Evolutionary conservation across 1,140 invertebrate genomes (phyloP), one percentile per base, ranked within the genome.

Genomic region (Seison nebaliae): DNA sequence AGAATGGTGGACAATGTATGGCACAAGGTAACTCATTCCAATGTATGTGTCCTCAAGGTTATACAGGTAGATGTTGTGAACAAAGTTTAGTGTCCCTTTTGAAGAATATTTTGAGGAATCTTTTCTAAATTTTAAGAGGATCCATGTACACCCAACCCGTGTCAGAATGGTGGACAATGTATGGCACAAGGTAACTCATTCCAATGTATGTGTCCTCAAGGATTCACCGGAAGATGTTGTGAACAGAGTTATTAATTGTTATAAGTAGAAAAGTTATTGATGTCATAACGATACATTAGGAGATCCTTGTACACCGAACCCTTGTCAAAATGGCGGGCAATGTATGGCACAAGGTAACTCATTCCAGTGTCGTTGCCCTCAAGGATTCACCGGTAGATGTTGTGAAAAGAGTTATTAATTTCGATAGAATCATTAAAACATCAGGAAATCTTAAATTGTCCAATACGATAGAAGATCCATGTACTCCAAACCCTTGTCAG

Each of bases 331-430:
- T 36, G 40, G 42, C 6, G 45, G 45, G 22, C 37, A 4, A 8
- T 47, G 46, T 20, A 28, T 41, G 20, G 12, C 44, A 23, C 39
- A 44, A 0, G 67, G 78, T 46, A 77, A 71, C 16, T 28, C 12
- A 12, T 44, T 36, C 24, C 18, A 36, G 22, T 44, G 43, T 22
- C 14, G 28, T 4, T 44, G 43, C 37, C 38, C 43, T 5, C 22
- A 23, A 7, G 43, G 43, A n/a, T 42, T 30, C 19, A 41, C 24
- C 14, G 43, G 43, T 22, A 32, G 34, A 17, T 22, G 14, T 14
- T 44, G 43, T 36, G 28, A 40, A 23, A 19, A 26, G 7, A 28
- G 38, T 39, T 32, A 39, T 32, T 32, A n/a, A n/a, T n/a, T n/a
- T n/a, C n/a, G n/a, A n/a, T n/a, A n/a, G n/a, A n/a, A n/a, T 14